A percentile compares a stretch with the other conserved stretches of the same genome.
These are phyloP conservation scores for Mus spretus DNA, from an alignment of 2,797 vertebrate genomes.

Conservation along the genomic window DNA sequence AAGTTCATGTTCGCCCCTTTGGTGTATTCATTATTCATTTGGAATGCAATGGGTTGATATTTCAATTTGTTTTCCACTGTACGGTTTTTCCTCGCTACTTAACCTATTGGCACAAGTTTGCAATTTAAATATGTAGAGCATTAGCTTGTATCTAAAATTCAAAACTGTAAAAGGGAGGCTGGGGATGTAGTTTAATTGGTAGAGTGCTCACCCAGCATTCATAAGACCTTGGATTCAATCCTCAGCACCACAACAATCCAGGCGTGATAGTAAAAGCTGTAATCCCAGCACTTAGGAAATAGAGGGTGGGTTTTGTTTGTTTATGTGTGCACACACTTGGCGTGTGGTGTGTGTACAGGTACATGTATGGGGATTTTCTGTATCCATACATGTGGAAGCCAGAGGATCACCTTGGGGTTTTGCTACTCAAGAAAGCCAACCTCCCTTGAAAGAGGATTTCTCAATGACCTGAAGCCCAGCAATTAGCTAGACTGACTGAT, in stretches of 20 bases:
- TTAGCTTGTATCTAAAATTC: constrained; percentile 57
- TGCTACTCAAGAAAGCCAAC: background rate
- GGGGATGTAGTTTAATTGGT: background rate
- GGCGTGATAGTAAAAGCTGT: background rate
- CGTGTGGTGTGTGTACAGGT: background rate
- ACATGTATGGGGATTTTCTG: background rate
- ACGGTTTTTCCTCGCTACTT: background rate
- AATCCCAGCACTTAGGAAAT: no score
- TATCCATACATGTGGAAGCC: background rate
- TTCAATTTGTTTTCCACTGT: constrained; percentile 4
- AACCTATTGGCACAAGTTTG: constrained; percentile 53
- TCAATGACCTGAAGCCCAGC: background rate
- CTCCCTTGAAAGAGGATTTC: background rate
- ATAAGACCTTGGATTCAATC: background rate
- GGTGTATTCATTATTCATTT: constrained; percentile 13
- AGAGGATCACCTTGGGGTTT: background rate
- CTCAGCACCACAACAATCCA: background rate
- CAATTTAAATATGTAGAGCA: constrained; percentile 54
- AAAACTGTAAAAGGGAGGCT: background rate
- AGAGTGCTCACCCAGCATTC: background rate
- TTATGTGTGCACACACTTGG: no score
- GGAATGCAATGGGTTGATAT: constrained; percentile 38
- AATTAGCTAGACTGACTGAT: background rate
- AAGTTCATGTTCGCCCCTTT: background rate
- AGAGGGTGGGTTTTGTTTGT: background rate